Base-by-base conservation (phyloP, 92 coral and sea anemone species). In the Scolanthus callimorphus region DNA sequence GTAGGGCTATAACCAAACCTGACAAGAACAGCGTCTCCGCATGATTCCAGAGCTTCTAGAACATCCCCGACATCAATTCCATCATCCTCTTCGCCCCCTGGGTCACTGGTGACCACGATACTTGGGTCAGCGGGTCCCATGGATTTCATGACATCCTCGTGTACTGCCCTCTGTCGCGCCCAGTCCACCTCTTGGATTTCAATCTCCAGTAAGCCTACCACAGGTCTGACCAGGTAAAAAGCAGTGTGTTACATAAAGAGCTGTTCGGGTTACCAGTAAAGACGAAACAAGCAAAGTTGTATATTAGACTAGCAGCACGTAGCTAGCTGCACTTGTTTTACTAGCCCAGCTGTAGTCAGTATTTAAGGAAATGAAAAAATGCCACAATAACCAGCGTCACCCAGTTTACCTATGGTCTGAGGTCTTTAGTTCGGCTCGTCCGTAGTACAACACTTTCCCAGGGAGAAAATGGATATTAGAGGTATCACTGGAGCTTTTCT, bases 61-160 rank as follows among this genome's bases (percentile, higher is more conserved):
- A 92, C 78, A 31, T 84, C 94, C 1, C 83, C 77, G 20, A 86
- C 82, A 63, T 92, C 96, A 46, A 92, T 67, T 46, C 69, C 90
- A 51, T 66, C 78, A 17, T 80, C 84, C 27, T 74, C 96, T 2
- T 70, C 86, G 25, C 61, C 70, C 3, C 24, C 49, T 13, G 71
- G 71, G 27, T 76, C 79, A 48, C 83, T 77, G 25, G 69, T 76
- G 22, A 92, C 86, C 20, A 92, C 86, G 49, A 92, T 59, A 38
- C 96, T 92, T 6, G 98, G 98, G 62, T 92, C 98, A 47, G 98
- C 98, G 11, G 98, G 98, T 1, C 98, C 98, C 98, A 92, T 92
- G 0, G 94, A 73, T 59, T 77, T 77, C 96, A 92, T 92, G 46
- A 92, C 98, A 28, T 59, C 62, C 62, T 85, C 91, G 56, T 92